Base-by-base conservation (phyloP, 2,888 invertebrate species). In the Thelaira solivaga region DNA sequence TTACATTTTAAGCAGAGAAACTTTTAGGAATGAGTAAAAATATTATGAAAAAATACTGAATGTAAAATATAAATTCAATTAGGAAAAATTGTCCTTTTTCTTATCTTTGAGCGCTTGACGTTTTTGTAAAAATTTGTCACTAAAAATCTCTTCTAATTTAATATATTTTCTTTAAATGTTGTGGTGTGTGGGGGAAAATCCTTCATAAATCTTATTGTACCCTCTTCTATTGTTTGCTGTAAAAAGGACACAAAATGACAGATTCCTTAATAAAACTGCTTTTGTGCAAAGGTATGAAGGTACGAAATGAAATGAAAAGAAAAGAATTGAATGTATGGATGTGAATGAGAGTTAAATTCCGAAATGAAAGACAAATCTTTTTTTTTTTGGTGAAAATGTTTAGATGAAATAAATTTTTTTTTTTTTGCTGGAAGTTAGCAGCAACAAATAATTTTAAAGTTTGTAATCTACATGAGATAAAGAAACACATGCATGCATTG, bases 351-450 rank as follows among this genome's bases (percentile, higher is more conserved):
- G n/a, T n/a, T n/a, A n/a, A n/a, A n/a, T n/a, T n/a, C n/a, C n/a
- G n/a, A n/a, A n/a, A n/a, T n/a, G n/a, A n/a, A n/a, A n/a, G n/a
- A n/a, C n/a, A n/a, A n/a, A n/a, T n/a, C n/a, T n/a, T n/a, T n/a
- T n/a, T n/a, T n/a, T n/a, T n/a, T n/a, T n/a, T n/a, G n/a, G n/a
- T n/a, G n/a, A n/a, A n/a, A n/a, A n/a, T n/a, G n/a, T n/a, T n/a
- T n/a, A n/a, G n/a, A n/a, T n/a, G n/a, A n/a, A n/a, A n/a, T n/a
- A n/a, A n/a, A n/a, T n/a, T n/a, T n/a, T n/a, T n/a, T n/a, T n/a
- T n/a, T n/a, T 59, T 55, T 24, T 24, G 8, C 45, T 65, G 41
- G 2, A 20, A 65, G 43, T 45, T 67, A 74, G 74, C 67, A 73
- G 24, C 41, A 65, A 36, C 16, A 59, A 65, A 65, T 74, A 29